Percentiles rank a stretch among this genome's conserved stretches.
Evolutionary conservation across 2,113 vertebrate species (phyloP).

Genomic region (Mohoua ochrocephala): DNA sequence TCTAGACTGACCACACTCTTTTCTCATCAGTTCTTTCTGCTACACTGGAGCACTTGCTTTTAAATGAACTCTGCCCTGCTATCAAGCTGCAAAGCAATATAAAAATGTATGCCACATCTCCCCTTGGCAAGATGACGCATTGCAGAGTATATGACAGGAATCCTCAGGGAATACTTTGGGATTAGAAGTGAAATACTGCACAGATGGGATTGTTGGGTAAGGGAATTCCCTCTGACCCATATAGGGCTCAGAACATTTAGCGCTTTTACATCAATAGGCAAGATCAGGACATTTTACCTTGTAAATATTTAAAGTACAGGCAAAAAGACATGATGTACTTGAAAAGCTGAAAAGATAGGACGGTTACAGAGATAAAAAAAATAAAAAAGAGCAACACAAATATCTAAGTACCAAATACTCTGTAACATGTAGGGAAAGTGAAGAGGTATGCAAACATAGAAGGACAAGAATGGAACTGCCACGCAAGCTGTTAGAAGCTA

Average conservation of each 20-base stretch:
- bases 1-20: background rate
- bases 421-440: background rate
- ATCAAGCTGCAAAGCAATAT: background rate
- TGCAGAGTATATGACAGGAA: conserved; percentile 56
- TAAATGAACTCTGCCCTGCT: background rate
- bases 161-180: conserved; percentile 51
- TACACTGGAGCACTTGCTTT: background rate
- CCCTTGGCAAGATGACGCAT: conserved; percentile 25
- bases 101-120: conserved; percentile 18
- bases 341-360: background rate
- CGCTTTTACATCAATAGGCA: conserved; percentile 39
- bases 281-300: conserved; percentile 37
- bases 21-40: conserved; percentile 7
- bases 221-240: conserved; percentile 70
- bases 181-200: conserved; percentile 77
- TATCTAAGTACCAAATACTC: background rate
- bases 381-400: background rate
- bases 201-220: conserved; percentile 63
- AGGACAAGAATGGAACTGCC: background rate
- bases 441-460: background rate
- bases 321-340: background rate
- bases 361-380: background rate
- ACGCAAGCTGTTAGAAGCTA: background rate
- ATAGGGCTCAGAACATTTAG: conserved; percentile 56
- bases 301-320: conserved; percentile 28